Percentiles rank a stretch among this genome's conserved stretches.
Conservation (phyloP, 2,888 invertebrate genomes). For the Chelonus formosanus region DNA sequence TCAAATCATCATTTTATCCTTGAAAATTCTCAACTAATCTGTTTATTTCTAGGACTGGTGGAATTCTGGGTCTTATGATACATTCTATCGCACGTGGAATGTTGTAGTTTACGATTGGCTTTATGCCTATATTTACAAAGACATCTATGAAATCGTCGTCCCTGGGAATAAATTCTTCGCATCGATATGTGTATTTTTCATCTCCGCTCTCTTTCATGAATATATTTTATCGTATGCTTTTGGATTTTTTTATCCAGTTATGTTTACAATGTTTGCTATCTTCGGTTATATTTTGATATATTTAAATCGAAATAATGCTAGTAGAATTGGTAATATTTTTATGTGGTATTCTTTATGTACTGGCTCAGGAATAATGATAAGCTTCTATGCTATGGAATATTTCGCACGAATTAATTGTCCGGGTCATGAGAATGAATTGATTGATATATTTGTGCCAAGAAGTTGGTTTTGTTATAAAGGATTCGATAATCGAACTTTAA, state of each 20-base stretch:
- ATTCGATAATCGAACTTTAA: not conserved
- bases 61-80: conserved; percentile 84
- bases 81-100: conserved; percentile 95
- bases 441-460: conserved; percentile 68
- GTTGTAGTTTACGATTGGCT: conserved; percentile 95
- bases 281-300: conserved; percentile 72
- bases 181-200: conserved; percentile 74
- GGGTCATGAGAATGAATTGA: conserved; percentile 59
- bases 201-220: conserved; percentile 90
- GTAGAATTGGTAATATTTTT: conserved; percentile 77
- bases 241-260: conserved; percentile 87
- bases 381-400: conserved; percentile 86
- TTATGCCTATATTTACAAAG: conserved; percentile 87
- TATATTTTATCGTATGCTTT: conserved; percentile 81
- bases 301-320: conserved; percentile 65
- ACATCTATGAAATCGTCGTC: conserved; percentile 63
- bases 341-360: conserved; percentile 83
- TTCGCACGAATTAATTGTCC: conserved; percentile 83
- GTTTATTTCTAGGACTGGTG: conserved; percentile 83
- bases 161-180: conserved; percentile 59
- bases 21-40: not conserved
- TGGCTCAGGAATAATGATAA: conserved; percentile 80
- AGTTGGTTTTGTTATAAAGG: conserved; percentile 62
- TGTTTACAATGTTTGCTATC: conserved; percentile 80
- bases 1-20: too few relatives aligned